Evolutionary conservation across 2,113 vertebrate genomes (phyloP), one percentile per base, ranked within the genome.

Genomic region (Coptodon bakossiorum): DNA sequence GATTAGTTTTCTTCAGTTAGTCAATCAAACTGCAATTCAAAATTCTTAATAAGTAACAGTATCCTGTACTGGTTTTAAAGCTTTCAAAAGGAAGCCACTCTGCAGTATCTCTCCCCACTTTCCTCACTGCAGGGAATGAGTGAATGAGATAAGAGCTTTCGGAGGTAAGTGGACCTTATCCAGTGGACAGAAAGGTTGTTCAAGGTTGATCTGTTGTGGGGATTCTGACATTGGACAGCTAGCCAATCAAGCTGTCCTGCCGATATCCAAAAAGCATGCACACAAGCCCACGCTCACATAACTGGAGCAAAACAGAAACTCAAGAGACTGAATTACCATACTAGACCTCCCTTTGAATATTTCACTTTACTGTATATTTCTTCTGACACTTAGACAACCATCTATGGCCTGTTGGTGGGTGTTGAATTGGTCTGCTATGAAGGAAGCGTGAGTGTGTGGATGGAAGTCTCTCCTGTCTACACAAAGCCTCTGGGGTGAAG

Each of bases 161-260:
- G 11, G 81, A 90, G 90, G 88, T 91, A 88, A 92, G 89, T 86
- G 90, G 91, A 91, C 92, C 90, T 92, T 88, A 94, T 93, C 89
- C 90, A 92, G 88, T 91, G 81, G 87, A 89, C 50, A 19, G 81
- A 94, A 86, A 93, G 93, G 93, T 95, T 94, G 88, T 85, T 91
- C 92, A 94, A 95, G 94, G 94, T 93, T 89, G 92, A 88, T 88
- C 82, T 89, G 85, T 88, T 80, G 82, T 83, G 45, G 56, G 85
- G 86, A 81, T 66, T 89, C 78, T 91, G 91, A 94, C 88, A 86
- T 66, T 17, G 29, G 92, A 93, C 93, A 90, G 92, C 83, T 24
- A 90, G 90, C 91, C 92, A 92, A 94, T 94, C 93, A 93, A 90
- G 89, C 91, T 88, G 84, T 91, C 89, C 59, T 63, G 80, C 45